Evolutionary conservation across 2,113 vertebrate species (phyloP), one percentile per base, ranked within the genome.

Genomic region (Psittacara wagleri): DNA sequence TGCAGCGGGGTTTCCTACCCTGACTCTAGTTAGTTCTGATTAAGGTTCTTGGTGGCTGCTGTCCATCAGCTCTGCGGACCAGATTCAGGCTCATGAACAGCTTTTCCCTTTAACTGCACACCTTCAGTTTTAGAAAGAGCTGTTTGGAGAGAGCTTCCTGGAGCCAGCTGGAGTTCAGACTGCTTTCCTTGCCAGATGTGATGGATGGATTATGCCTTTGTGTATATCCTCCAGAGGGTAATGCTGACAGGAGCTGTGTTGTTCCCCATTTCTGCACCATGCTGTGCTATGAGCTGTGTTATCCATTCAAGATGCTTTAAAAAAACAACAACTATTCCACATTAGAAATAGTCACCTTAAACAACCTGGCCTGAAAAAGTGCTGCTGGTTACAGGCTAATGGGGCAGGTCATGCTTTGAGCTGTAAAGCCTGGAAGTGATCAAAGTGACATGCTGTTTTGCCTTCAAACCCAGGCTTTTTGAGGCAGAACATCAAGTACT

Each of bases 211-310:
- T 3, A 0, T 24, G 61, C 66, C 18, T 13, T 17, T 39, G 33
- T 51, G 43, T 39, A 17, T 37, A 37, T 10, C 24, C 7, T 62
- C 59, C 35, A 17, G 37, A 62, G 59, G 59, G 59, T 16, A 75
- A 16, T 10, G 1, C 52, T 46, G 55, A 6, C 1, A 3, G 9
- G 22, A 55, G 0, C 39, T 17, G 12, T 20, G 59, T 3, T 25
- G 44, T 61, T 37, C 74, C 80, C 5, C 2, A 6, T 31, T 28
- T 9, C 68, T 46, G 63, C 1, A 0, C 29, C 7, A 1, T 8
- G 18, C 59, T 43, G 49, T 2, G 14, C 46, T 63, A 7, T 13
- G 25, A 77, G 69, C 91, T 43, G 17, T 17, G 22, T 3, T 22
- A 57, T 7, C 4, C 2, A 63, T 69, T 77, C 0, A 2, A 33